These are phyloP conservation scores for Drosophila nigrodunni DNA, from an alignment of 1,140 invertebrate species.

Conservation along the genomic window DNA sequence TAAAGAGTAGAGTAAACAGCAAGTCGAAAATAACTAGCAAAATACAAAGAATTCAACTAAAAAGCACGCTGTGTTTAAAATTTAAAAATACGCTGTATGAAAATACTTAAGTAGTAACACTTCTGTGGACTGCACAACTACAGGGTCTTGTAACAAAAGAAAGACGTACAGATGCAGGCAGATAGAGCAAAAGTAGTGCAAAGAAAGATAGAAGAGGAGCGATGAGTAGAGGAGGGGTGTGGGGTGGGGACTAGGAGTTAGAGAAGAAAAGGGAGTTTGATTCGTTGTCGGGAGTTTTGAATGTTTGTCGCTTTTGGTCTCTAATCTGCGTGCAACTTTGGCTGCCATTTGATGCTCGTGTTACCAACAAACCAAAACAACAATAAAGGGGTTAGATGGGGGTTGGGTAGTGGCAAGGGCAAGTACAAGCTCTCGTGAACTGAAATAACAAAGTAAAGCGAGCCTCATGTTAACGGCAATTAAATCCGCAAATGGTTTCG, in stretches of 20 bases:
- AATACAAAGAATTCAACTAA: too few relatives aligned
- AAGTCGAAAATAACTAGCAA: too few relatives aligned
- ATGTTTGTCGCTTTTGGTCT: slow-evolving; percentile 55
- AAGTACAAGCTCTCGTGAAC: background rate
- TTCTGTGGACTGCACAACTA: too few relatives aligned
- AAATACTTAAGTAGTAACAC: too few relatives aligned
- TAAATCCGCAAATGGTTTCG: slow-evolving; percentile 80
- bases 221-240: background rate
- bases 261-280: background rate
- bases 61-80: too few relatives aligned
- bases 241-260: background rate
- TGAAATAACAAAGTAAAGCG: slow-evolving; percentile 50
- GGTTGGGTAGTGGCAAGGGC: background rate
- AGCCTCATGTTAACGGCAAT: slow-evolving; percentile 79
- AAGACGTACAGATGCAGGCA: too few relatives aligned
- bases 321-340: slow-evolving; percentile 60
- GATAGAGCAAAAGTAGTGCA: background rate
- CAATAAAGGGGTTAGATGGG: background rate
- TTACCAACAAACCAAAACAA: slow-evolving; percentile 43
- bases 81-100: too few relatives aligned
- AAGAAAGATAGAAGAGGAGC: background rate
- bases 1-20: too few relatives aligned
- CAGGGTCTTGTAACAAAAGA: too few relatives aligned
- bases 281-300: background rate
- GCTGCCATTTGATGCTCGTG: slow-evolving; percentile 58